phyloP scores from a whole-genome alignment of 2,888 invertebrate genomes.

The Chrysolina americana region DNA sequence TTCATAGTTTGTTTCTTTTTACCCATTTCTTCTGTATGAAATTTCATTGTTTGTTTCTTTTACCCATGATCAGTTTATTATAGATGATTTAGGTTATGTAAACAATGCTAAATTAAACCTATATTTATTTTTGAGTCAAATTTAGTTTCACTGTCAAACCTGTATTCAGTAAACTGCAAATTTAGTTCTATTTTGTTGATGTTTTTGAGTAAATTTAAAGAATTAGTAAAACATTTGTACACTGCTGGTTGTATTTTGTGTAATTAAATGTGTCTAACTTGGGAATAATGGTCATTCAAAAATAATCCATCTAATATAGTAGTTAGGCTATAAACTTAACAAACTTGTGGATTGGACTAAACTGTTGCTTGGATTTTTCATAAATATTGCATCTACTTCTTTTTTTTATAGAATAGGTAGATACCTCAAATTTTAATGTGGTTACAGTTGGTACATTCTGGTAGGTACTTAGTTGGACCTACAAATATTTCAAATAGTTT shows the following conservation, averaged over 20 bases:
- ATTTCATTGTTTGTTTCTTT: background rate
- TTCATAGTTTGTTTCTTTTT: background rate
- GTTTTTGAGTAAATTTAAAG: conserved; percentile 46
- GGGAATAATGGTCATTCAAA: conserved; percentile 34
- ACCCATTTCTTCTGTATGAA: background rate
- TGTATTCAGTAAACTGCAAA: conserved; percentile 44
- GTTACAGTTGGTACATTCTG: too few species aligned
- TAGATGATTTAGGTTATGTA: conserved; percentile 43
- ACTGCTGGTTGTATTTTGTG: conserved; percentile 56
- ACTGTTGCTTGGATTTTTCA: too few species aligned
- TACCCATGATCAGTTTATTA: conserved; percentile 24
- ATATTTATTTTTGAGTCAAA: conserved; percentile 17
- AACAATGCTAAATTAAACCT: conserved; percentile 32
- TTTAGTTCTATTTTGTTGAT: conserved; percentile 51
- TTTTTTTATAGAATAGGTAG: too few species aligned
- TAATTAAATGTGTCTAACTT: conserved; percentile 38
- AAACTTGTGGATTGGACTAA: too few species aligned
- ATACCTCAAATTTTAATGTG: too few species aligned
- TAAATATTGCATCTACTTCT: too few species aligned
- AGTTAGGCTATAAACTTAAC: background rate
- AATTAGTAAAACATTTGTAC: conserved; percentile 51
- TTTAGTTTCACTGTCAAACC: conserved; percentile 39
- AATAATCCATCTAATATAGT: conserved; percentile 11
- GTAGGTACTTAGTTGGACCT: too few species aligned
- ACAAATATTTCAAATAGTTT: too few species aligned